Base-by-base conservation (phyloP, 2,797 vertebrate genomes). In the Lagodon rhomboides region DNA sequence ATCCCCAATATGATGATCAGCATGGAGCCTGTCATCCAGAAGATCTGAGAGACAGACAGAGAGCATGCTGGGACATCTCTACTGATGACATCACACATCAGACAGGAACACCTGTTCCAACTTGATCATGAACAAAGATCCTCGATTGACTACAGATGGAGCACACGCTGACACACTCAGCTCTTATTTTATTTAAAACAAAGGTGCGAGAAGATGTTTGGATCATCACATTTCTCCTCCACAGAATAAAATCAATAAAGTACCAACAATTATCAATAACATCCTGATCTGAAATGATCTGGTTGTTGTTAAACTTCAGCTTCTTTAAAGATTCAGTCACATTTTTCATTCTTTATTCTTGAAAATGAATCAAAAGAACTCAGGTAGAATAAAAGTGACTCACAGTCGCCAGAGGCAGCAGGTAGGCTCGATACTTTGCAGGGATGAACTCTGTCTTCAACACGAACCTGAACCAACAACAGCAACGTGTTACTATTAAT, bases 401-500 rank as follows among this genome's bases (percentile, higher is more conserved):
- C 91, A 99, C 98, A 17, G 97, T 92, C 61, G 97, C 96, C 81
- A 99, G 93, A 0, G 97, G 98, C 25, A 99, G 91, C 90, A 99
- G 92, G 49, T 88, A 95, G 17, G 97, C 95, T 83, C 97, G 92
- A 44, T 97, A 93, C 87, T 95, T 98, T 2, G 95, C 96, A 1
- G 98, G 98, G 73, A 99, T 95, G 93, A 98, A 98, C 87, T 99
- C 98, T 0, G 97, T 98, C 92, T 98, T 98, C 91, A 99, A 92
- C 86, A 99, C 96, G 68, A 98, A 96, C 73, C 98, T 98, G 85
- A 44, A 79, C 54, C 13, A 4, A 34, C 16, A 51, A 5, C 22
- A 38, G 4, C 3, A n/a, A n/a, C n/a, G 15, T 17, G 46, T 49
- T 15, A 34, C 13, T 22, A 0, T 16, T 23, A 6, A 3, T 49